Conservation (phyloP, 1,140 invertebrate species). For the Polypedilum vanderplanki region DNA sequence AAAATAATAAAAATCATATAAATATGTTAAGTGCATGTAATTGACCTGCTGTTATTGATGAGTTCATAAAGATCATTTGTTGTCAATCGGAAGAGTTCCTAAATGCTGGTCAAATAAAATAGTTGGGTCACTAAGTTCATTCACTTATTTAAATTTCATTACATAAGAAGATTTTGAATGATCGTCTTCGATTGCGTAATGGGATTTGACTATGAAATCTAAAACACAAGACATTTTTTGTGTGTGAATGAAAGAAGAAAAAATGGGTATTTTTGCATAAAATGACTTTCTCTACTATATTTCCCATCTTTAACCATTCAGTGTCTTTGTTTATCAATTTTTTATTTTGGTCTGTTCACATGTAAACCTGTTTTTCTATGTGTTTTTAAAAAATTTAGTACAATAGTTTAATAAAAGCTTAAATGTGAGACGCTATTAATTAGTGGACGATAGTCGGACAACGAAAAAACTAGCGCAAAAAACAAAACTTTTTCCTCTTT, state of each 20-base stretch:
- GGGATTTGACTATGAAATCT: slow-evolving; percentile 1
- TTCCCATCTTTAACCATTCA: not conserved
- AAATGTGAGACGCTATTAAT: too few species aligned
- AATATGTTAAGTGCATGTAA: too few species aligned
- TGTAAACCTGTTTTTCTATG: too few species aligned
- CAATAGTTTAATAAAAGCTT: too few species aligned
- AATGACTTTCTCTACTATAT: not conserved
- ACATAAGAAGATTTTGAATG: not conserved
- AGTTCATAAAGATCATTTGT: not conserved
- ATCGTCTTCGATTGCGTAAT: slow-evolving; percentile 28
- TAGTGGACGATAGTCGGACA: too few species aligned
- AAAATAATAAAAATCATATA: not conserved
- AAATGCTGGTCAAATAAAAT: not conserved
- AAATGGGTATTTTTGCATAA: slow-evolving; percentile 22
- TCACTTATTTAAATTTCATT: not conserved
- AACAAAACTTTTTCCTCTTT: too few species aligned
- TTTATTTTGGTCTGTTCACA: too few species aligned
- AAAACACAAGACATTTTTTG: not conserved
- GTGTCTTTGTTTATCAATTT: not conserved
- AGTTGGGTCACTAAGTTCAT: not conserved
- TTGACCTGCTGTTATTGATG: not conserved
- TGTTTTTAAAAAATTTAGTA: too few species aligned
- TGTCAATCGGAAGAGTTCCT: too few species aligned
- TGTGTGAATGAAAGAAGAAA: not conserved
- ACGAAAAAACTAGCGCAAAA: too few species aligned